A percentile compares a stretch with the other conserved stretches of the same genome.
These are phyloP conservation scores for Barbus barbus DNA, from an alignment of 2,113 vertebrate species.

Conservation along the genomic window DNA sequence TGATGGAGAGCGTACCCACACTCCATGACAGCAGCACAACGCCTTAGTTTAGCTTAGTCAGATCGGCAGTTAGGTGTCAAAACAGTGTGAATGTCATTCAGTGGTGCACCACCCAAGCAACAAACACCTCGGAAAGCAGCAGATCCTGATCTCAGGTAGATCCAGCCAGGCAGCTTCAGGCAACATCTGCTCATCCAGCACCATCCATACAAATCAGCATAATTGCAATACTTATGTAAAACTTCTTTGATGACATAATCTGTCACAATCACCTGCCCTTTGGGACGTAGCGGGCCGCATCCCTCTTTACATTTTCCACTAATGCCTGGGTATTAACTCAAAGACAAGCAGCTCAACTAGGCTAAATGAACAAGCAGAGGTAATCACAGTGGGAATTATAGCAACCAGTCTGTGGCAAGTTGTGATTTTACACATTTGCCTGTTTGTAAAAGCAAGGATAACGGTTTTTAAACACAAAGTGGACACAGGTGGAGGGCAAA, in stretches of 20 bases:
- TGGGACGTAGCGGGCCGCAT: background rate
- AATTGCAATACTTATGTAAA: conserved; percentile 35
- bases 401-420: background rate
- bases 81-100: conserved; percentile 25
- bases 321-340: conserved; percentile 24
- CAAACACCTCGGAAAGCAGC: background rate
- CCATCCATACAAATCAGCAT: conserved; percentile 30
- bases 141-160: conserved; percentile 31
- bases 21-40: conserved; percentile 10
- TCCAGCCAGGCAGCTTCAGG: background rate
- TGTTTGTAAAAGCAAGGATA: conserved; percentile 20
- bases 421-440: background rate
- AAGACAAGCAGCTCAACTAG: conserved; percentile 8
- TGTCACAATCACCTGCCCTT: conserved; percentile 30
- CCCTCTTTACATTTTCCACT: conserved; percentile 40
- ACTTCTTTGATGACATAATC: conserved; percentile 27
- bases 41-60: background rate
- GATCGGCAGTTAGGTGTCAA: conserved; percentile 27
- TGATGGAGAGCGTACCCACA: background rate
- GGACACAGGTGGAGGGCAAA: conserved; percentile 16
- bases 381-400: conserved; percentile 27
- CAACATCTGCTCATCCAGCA: conserved; percentile 35
- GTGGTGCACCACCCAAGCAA: background rate
- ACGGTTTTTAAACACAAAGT: conserved; percentile 8
- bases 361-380: background rate